Conservation (phyloP, 2,888 invertebrate species). For the Anodontia alba region DNA sequence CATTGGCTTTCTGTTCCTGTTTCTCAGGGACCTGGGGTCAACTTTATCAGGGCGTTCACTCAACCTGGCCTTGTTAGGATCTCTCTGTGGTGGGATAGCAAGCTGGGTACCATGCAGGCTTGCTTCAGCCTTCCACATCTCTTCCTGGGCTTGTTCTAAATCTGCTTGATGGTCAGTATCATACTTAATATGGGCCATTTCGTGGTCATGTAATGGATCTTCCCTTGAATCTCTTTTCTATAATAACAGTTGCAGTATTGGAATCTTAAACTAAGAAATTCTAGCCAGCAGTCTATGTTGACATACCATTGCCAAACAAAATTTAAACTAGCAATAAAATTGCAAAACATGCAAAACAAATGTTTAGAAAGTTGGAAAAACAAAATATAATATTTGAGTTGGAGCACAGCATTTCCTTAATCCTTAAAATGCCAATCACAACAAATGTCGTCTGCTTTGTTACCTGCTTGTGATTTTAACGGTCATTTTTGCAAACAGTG, state of each 20-base stretch:
- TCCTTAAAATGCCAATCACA: too few relatives aligned
- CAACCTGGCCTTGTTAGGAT: slow-evolving; percentile 50
- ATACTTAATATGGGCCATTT: slow-evolving; percentile 36
- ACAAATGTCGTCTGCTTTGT: too few relatives aligned
- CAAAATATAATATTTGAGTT: too few relatives aligned
- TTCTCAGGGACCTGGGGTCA: slow-evolving; percentile 36
- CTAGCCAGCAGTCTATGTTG: background rate
- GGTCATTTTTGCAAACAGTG: too few relatives aligned
- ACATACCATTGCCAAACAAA: background rate
- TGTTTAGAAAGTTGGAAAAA: too few relatives aligned
- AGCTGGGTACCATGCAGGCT: slow-evolving; percentile 63
- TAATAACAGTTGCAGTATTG: background rate
- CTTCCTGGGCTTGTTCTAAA: slow-evolving; percentile 61
- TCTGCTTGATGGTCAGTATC: slow-evolving; percentile 42
- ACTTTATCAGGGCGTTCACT: slow-evolving; percentile 7
- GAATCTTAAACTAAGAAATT: background rate
- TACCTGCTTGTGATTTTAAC: too few relatives aligned
- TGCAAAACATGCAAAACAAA: too few relatives aligned
- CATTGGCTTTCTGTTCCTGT: slow-evolving; percentile 32
- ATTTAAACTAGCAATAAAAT: too few relatives aligned
- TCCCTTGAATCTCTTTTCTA: background rate
- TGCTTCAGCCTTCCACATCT: slow-evolving; percentile 60
- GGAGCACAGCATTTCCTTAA: too few relatives aligned
- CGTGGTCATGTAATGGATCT: slow-evolving; percentile 11
- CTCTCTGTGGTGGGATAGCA: slow-evolving; percentile 62